phyloP scores from a whole-genome alignment of 2,113 vertebrate genomes.

The Acrocephalus arundinaceus region DNA sequence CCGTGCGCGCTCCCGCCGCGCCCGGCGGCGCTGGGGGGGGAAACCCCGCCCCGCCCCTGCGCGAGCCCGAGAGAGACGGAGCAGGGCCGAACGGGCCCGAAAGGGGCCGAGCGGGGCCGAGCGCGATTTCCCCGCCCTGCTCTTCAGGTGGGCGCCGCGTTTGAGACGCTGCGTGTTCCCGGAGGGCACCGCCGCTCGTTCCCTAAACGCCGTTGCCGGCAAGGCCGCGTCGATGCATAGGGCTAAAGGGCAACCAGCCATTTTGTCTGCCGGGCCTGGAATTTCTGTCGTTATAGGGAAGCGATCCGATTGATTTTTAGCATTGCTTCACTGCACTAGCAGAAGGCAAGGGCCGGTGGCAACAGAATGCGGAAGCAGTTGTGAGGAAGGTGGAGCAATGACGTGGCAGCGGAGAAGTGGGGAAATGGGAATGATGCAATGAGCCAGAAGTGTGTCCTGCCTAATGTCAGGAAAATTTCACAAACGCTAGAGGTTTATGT shows the following conservation, averaged over 20 bases:
- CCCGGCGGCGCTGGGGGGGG: too few species aligned
- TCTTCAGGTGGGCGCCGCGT: rapidly evolving
- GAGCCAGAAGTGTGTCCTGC: too few species aligned
- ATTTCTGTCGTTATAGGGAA: rapidly evolving
- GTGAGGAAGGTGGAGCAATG: neutral
- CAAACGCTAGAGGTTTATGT: neutral
- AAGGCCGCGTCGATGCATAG: rapidly evolving
- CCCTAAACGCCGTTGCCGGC: rapidly evolving
- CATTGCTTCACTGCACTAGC: rapidly evolving
- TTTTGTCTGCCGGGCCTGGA: neutral
- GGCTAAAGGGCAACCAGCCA: too few species aligned
- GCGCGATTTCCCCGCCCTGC: too few species aligned
- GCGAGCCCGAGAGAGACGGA: too few species aligned
- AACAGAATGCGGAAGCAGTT: rapidly evolving
- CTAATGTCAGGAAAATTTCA: neutral
- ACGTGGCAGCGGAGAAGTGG: rapidly evolving
- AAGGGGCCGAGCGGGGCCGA: rapidly evolving
- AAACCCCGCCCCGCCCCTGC: neutral
- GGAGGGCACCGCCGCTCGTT: rapidly evolving
- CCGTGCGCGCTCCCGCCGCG: neutral
- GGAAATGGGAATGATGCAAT: neutral
- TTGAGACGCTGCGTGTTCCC: rapidly evolving
- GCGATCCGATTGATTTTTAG: rapidly evolving
- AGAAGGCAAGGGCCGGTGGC: too few species aligned
- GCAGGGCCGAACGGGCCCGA: too few species aligned